Evolutionary conservation across 2,888 invertebrate species (phyloP).

Genomic region (Boloria selene): DNA sequence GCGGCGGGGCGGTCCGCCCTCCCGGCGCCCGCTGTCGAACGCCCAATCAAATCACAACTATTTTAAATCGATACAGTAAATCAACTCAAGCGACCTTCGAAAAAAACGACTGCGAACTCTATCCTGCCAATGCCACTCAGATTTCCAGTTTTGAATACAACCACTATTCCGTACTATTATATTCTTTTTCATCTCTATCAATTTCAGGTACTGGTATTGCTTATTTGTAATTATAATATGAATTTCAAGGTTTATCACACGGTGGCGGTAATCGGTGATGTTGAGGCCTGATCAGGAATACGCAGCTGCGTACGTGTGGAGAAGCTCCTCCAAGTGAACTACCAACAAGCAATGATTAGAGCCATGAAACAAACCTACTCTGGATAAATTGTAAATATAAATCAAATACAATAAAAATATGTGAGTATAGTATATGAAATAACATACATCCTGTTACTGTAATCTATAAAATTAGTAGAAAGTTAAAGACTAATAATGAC

Average conservation of each 20-base stretch:
- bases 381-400: conserved; percentile 13
- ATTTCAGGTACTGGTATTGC: conserved; percentile 80
- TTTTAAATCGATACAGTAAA: conserved; percentile 34
- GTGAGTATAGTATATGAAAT: conserved; percentile 13
- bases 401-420: conserved; percentile 5
- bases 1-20: too few relatives aligned
- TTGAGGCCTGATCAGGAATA: conserved; percentile 45
- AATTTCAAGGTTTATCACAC: conserved; percentile 57
- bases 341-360: conserved; percentile 1
- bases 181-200: conserved; percentile 56
- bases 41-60: conserved; percentile 39
- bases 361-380: conserved; percentile 4
- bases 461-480: conserved; percentile 9
- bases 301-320: background rate
- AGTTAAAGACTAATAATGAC: background rate
- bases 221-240: conserved; percentile 70
- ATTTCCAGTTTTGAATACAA: conserved; percentile 50
- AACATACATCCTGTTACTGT: background rate
- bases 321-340: background rate
- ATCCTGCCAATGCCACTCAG: conserved; percentile 36
- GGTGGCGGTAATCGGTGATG: conserved; percentile 56
- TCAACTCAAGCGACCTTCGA: conserved; percentile 34
- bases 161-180: conserved; percentile 69
- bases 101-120: conserved; percentile 35
- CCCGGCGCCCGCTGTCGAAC: conserved; percentile 7